Conservation (phyloP, 1,140 invertebrate species). For the Daktulosphaira vitifoliae region DNA sequence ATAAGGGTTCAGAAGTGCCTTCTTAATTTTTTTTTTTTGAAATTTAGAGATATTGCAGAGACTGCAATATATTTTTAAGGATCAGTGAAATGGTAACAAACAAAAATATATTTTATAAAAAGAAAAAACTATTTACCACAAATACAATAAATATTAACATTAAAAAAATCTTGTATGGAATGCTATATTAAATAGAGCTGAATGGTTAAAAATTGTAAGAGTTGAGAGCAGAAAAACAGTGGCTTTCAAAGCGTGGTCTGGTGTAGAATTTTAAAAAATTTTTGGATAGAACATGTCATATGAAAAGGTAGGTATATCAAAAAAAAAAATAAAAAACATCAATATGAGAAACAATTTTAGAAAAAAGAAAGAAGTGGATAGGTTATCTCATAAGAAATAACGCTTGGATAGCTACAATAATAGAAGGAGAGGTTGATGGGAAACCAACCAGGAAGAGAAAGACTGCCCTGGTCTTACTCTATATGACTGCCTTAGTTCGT, state of each 20-base stretch:
- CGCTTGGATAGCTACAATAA: neutral
- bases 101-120: neutral
- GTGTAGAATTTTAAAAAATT: neutral
- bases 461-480: too few species aligned
- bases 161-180: neutral
- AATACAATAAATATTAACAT: neutral
- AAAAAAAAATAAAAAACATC: too few species aligned
- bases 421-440: too few species aligned
- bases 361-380: neutral
- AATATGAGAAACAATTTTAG: neutral
- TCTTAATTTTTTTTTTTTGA: too few species aligned
- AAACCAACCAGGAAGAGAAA: neutral
- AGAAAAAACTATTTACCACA: neutral
- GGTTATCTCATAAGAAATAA: neutral
- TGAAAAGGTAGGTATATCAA: neutral
- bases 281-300: neutral
- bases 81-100: too few species aligned
- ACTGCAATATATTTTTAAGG: too few species aligned
- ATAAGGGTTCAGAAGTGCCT: too few species aligned
- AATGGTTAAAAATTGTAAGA: neutral
- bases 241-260: neutral
- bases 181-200: neutral
- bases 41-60: too few species aligned
- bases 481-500: too few species aligned
- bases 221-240: neutral